Evolutionary conservation across 35 echinoderm and acorn worm species (phyloP), one percentile per base, ranked within the genome.

Genomic region (Heliocidaris erythrogramma): DNA sequence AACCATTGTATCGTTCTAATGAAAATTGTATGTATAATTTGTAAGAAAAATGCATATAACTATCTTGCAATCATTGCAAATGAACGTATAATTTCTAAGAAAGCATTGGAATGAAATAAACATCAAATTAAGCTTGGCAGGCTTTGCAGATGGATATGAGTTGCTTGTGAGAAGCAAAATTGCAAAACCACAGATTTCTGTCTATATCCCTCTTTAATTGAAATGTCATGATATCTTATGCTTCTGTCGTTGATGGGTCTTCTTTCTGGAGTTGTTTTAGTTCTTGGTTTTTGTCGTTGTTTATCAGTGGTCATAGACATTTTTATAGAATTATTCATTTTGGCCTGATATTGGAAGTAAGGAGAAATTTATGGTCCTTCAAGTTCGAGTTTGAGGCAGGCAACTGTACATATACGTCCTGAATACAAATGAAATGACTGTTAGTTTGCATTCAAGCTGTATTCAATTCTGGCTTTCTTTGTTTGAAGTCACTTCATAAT

Each of bases 191-290:
- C 49, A 92, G 91, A 59, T 49, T 42, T 52, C 14, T 92, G 48
- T 92, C 91, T 92, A 32, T 16, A 92, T 49, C 49, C 49, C 47
- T 92, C 10, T 30, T 92, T 92, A 52, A 92, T 52, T 92, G 47
- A 92, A 92, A 92, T 92, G 91, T 92, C 91, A 92, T n/a, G 29
- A 49, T 59, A 92, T 92, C 49, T 92, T 92, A 92, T 92, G 91
- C 47, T 30, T 48, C 21, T 30, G n/a, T 30, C 29, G 21, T 50
- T 92, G 91, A 92, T 92, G 91, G 48, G 48, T 32, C 29, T 32
- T 92, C n/a, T n/a, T 13, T 89, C 31, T 31, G 31, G 31, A 89
- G 87, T 89, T 89, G 47, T 89, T 32, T 32, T 13, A 89, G 87
- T 89, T 89, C 2, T 89, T 48, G 47, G 47, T 88, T 88, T 88